These are phyloP conservation scores for Cynaeus angustus DNA, from an alignment of 2,888 invertebrate species.

Conservation along the genomic window DNA sequence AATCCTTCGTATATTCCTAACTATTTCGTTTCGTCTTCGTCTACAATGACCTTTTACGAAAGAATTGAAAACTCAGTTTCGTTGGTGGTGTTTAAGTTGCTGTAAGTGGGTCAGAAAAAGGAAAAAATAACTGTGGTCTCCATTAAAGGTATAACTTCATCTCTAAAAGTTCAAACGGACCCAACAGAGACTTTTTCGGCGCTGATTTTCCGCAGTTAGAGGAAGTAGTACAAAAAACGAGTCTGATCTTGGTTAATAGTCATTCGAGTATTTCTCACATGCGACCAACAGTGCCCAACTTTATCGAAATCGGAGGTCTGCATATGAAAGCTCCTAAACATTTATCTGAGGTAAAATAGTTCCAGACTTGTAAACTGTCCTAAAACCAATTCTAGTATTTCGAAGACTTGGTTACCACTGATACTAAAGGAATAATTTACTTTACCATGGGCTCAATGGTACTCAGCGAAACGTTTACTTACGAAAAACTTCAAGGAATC, in stretches of 20 bases:
- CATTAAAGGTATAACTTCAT: constrained; percentile 41
- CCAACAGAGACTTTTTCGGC: constrained; percentile 74
- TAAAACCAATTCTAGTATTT: constrained; percentile 31
- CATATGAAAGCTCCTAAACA: constrained; percentile 71
- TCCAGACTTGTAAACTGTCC: background rate
- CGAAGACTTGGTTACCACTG: constrained; percentile 33
- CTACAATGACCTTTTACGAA: constrained; percentile 71
- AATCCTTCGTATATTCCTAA: constrained; percentile 76
- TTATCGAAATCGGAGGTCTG: constrained; percentile 76
- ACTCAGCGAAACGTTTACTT: constrained; percentile 74
- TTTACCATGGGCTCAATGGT: constrained; percentile 78
- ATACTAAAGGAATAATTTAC: constrained; percentile 71
- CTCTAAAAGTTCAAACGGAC: constrained; percentile 63
- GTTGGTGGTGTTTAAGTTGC: constrained; percentile 15
- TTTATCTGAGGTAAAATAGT: constrained; percentile 70
- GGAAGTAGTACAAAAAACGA: constrained; percentile 72
- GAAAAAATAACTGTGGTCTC: background rate
- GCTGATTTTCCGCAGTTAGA: constrained; percentile 71
- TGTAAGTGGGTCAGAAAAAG: constrained; percentile 11
- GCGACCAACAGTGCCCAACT: constrained; percentile 73
- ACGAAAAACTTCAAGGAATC: constrained; percentile 71
- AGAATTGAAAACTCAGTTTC: constrained; percentile 30
- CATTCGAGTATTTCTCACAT: constrained; percentile 75
- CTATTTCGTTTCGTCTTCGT: constrained; percentile 72
- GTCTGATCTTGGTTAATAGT: constrained; percentile 75